phyloP scores from a whole-genome alignment of 2,888 invertebrate species.

The Temnothorax rugatulus region DNA sequence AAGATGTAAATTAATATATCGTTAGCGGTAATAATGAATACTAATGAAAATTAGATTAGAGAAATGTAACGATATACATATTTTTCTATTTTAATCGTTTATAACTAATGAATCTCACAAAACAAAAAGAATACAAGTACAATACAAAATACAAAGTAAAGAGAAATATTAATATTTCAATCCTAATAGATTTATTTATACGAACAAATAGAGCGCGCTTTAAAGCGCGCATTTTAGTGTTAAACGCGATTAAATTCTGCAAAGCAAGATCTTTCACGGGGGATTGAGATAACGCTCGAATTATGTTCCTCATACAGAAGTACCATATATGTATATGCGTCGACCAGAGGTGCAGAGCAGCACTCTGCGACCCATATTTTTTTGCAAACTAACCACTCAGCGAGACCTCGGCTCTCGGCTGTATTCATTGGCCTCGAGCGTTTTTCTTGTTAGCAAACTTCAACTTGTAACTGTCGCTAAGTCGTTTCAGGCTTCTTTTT shows the following conservation, averaged over 20 bases:
- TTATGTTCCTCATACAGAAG: not conserved
- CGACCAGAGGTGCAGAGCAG: not conserved
- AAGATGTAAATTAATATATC: not conserved
- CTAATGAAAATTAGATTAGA: not conserved
- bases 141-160: not conserved
- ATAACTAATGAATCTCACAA: not conserved
- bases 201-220: not conserved
- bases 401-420: conserved; percentile 10
- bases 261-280: conserved; percentile 11
- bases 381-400: conserved; percentile 35
- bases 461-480: conserved; percentile 50
- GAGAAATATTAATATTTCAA: not conserved
- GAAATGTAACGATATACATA: not conserved
- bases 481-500: conserved; percentile 26
- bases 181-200: not conserved
- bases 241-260: not conserved
- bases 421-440: conserved; percentile 31
- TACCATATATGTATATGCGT: not conserved
- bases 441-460: conserved; percentile 43
- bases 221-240: not conserved
- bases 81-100: not conserved
- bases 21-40: not conserved
- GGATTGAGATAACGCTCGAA: not conserved
- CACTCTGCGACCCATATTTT: conserved; percentile 29
- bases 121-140: not conserved